Evolutionary conservation across 2,797 vertebrate genomes (phyloP).

Genomic region (Galagoides demidoff): DNA sequence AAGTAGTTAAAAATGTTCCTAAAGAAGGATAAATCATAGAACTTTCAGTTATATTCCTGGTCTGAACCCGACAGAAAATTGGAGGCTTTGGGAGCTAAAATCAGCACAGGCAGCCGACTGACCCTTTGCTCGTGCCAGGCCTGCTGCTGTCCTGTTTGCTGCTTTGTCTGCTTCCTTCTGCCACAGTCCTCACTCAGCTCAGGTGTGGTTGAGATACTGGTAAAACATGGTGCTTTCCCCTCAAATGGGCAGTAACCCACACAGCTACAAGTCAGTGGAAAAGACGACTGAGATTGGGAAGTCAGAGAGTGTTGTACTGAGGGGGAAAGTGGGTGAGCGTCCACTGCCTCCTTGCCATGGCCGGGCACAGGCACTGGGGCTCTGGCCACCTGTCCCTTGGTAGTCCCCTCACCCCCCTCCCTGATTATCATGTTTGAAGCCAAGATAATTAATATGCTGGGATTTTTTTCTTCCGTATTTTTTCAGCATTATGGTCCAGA

Average conservation of each 20-base stretch:
- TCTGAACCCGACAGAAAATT: not conserved
- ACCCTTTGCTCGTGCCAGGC: not conserved
- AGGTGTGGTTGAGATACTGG: not conserved
- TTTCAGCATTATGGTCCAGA: conserved; percentile 94
- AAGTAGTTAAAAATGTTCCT: not conserved
- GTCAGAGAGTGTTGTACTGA: not conserved
- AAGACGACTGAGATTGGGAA: not conserved
- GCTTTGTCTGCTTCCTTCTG: not conserved
- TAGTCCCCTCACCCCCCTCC: not conserved
- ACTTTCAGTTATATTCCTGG: conserved; percentile 11
- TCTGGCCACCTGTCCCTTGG: accelerated
- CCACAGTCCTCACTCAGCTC: not conserved
- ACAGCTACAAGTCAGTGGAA: not conserved
- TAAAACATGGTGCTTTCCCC: not conserved
- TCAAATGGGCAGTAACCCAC: not conserved
- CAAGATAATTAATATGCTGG: not conserved
- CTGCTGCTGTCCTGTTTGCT: not conserved
- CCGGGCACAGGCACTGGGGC: not conserved
- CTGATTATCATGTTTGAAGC: not conserved
- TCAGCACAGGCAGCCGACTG: not conserved
- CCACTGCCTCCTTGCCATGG: not conserved
- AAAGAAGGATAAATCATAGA: conserved; percentile 16
- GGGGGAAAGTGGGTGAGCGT: not conserved
- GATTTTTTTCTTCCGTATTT: not conserved
- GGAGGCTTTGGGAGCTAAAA: not conserved